Evolutionary conservation across 2,797 vertebrate species (phyloP), one percentile per base, ranked within the genome.

Genomic region (Girardinus metallicus): DNA sequence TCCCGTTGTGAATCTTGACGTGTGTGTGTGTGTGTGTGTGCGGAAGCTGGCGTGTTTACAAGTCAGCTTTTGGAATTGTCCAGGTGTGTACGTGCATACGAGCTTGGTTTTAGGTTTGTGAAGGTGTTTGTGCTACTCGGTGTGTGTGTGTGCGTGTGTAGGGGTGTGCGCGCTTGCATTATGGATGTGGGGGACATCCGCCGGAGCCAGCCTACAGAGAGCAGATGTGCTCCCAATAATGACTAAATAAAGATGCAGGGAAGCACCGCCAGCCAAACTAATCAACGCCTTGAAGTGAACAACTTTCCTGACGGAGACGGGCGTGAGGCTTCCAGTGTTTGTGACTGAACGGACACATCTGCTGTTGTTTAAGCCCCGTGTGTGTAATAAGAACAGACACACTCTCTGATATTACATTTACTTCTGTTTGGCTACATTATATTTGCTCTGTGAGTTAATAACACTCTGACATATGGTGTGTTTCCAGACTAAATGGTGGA

Each of bases 191-290:
- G 80, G 62, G 81, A 77, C 72, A 80, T 80, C 86, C 85, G 78
- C 86, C 57, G 82, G 83, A 86, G 82, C 72, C 78, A 62, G 86
- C 86, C 86, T 81, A 74, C 53, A 76, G 81, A 82, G 85, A 93
- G 82, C 92, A 92, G 91, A 91, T 93, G 90, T 80, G 86, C 75
- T 78, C 83, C 87, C 83, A 86, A 79, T 91, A 89, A 92, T 89
- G 89, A 88, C 81, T 79, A 82, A 90, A 91, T 87, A 85, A 86
- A 91, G 86, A 87, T 82, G 85, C 86, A 85, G 84, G 81, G 82
- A 82, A 81, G 87, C 82, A 80, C 73, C 87, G 76, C 0, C 86
- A 86, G 88, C 78, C 87, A 15, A 64, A 83, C 83, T 86, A 86
- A 90, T 92, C 91, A 90, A 78, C 73, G 70, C 77, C 84, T 87